Evolutionary conservation across 2,113 vertebrate genomes (phyloP).

Genomic region (Callithrix jacchus): DNA sequence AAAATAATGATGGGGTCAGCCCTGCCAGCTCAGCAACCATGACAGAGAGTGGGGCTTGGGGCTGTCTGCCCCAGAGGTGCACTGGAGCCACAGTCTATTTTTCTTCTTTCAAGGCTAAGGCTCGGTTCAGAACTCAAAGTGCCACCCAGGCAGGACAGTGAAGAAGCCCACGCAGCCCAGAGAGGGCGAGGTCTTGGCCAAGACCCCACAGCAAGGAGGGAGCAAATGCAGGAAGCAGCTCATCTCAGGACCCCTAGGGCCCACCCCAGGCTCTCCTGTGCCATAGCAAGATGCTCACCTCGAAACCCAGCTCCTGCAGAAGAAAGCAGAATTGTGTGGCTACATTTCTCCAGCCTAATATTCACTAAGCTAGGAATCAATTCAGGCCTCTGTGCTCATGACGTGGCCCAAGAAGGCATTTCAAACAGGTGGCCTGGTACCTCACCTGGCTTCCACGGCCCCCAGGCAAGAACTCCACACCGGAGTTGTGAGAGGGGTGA

Average conservation of each 20-base stretch:
- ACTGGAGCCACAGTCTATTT: background rate
- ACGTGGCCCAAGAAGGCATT: background rate
- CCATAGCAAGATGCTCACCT: accelerated
- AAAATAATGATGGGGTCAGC: background rate
- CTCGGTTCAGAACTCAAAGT: background rate
- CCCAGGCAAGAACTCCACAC: background rate
- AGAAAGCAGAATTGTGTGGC: background rate
- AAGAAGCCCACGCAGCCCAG: background rate
- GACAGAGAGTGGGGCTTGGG: background rate
- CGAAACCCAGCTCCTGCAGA: background rate
- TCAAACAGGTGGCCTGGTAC: slow-evolving; percentile 37
- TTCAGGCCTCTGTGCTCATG: accelerated
- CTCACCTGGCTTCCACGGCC: accelerated
- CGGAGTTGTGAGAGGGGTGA: too few relatives aligned
- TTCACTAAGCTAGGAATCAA: background rate
- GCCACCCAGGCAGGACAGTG: too few relatives aligned
- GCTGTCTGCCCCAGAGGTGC: background rate
- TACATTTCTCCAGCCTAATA: accelerated
- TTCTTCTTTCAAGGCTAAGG: too few relatives aligned
- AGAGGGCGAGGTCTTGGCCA: background rate
- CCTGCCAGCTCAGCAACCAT: too few relatives aligned
- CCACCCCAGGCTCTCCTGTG: background rate
- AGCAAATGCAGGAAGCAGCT: background rate
- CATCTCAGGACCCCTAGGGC: background rate
- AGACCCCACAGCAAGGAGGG: background rate